A percentile compares a stretch with the other conserved stretches of the same genome.
Evolutionary conservation across 2,113 vertebrate genomes (phyloP).

Genomic region (Cynoglossus semilaevis): DNA sequence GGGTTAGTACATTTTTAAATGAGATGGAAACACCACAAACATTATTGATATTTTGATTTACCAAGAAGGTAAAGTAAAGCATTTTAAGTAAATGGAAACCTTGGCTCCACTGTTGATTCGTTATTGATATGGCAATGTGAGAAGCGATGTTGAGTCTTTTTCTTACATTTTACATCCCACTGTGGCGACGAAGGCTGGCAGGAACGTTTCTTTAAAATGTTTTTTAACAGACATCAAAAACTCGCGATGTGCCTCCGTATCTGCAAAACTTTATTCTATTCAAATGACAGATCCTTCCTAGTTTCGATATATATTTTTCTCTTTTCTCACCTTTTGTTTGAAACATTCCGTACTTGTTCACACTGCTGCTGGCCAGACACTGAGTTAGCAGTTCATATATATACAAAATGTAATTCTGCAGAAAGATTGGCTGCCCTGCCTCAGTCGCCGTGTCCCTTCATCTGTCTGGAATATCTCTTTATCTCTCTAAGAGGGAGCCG

Average conservation of each 20-base stretch:
- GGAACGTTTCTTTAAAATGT: too few relatives aligned
- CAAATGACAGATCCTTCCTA: too few relatives aligned
- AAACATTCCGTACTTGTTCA: too few relatives aligned
- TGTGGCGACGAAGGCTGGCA: conserved; percentile 1
- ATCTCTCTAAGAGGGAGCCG: conserved; percentile 32
- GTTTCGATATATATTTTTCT: too few relatives aligned
- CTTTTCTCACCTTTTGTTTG: too few relatives aligned
- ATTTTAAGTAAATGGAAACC: conserved; percentile 19
- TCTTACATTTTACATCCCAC: conserved; percentile 5
- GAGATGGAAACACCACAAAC: conserved; percentile 2
- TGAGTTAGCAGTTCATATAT: too few relatives aligned
- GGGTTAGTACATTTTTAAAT: neutral
- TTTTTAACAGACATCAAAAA: too few relatives aligned
- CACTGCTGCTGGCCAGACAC: too few relatives aligned
- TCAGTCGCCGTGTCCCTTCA: conserved; percentile 29
- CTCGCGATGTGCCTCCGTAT: too few relatives aligned
- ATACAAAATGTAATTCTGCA: conserved; percentile 7
- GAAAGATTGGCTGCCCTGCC: conserved; percentile 1
- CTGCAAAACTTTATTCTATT: too few relatives aligned
- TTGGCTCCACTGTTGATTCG: conserved; percentile 7
- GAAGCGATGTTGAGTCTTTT: conserved; percentile 14
- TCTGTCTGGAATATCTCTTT: conserved; percentile 29
- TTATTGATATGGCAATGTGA: conserved; percentile 24
- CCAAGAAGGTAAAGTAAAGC: conserved; percentile 2
- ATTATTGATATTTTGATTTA: conserved; percentile 9